These are phyloP conservation scores for Hapalemur alaotrensis DNA, from an alignment of 2,797 vertebrate genomes.

Conservation along the genomic window DNA sequence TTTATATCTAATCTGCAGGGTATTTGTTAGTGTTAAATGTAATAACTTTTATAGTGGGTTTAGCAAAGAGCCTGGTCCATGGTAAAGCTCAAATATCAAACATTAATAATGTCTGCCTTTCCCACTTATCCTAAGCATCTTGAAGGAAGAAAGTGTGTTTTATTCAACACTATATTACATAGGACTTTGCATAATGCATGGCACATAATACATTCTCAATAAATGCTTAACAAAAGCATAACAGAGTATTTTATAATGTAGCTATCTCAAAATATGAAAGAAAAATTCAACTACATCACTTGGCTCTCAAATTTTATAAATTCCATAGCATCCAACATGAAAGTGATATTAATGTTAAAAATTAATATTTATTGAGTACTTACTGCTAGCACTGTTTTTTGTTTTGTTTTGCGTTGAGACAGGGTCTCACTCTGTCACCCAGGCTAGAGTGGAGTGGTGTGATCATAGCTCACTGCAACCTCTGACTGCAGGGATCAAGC, in stretches of 20 bases:
- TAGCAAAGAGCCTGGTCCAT: neutral
- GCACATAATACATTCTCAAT: neutral
- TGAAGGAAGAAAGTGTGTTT: neutral
- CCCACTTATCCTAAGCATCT: neutral
- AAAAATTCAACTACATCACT: neutral
- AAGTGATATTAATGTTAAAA: neutral
- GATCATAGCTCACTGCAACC: no score
- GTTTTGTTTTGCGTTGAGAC: no score
- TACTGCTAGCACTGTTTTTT: no score
- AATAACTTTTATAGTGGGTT: neutral
- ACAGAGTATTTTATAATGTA: neutral
- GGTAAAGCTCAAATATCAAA: slow-evolving; percentile 4
- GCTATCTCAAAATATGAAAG: neutral
- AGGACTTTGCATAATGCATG: neutral
- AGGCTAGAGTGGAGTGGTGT: no score
- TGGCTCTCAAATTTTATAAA: slow-evolving; percentile 6
- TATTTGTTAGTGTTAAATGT: neutral
- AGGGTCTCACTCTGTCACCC: no score
- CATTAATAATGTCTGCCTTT: neutral
- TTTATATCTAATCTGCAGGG: slow-evolving; percentile 21
- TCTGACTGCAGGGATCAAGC: no score
- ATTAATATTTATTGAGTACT: neutral
- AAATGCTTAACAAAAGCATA: neutral
- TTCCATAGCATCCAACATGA: neutral
- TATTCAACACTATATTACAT: neutral